Evolutionary conservation across 2,888 invertebrate genomes (phyloP), one percentile per base, ranked within the genome.

Genomic region (Hoplodrina blanda): DNA sequence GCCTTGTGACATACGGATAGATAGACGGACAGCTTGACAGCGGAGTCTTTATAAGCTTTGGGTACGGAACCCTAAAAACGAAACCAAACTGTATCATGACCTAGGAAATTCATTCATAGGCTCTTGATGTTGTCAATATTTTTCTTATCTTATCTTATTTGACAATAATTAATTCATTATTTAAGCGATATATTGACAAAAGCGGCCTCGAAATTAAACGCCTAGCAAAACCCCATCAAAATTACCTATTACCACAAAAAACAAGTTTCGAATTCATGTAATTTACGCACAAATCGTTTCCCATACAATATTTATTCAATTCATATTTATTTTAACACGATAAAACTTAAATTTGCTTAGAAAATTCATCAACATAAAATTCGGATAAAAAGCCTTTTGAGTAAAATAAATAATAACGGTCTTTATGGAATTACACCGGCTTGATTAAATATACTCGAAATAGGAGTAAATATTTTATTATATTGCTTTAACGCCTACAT

Each of bases 381-480:
- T 15, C 4, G 3, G 7, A 17, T 17, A 15, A 55, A 52, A 65
- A 44, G 37, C 37, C 56, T 61, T 62, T 59, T 5, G 33, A 59
- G 25, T 13, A 62, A 33, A 62, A 37, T 44, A 75, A 75, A 76
- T 54, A 67, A 17, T 37, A 30, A 62, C 30, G 46, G 20, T 19
- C 5, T 37, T 19, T 19, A n/a, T 37, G 25, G 33, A 61, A 76
- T 76, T 53, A 63, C 49, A 53, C n/a, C 8, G 5, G 5, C 25
- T 69, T 54, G 5, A 44, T n/a, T 52, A 76, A 63, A 78, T 56
- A 78, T 52, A 54, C 19, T 69, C 13, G n/a, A 30, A 73, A 62
- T 68, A n/a, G n/a, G n/a, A 41, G 62, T 78, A 15, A 65, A 78
- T 77, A 78, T 78, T 73, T 65, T 60, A 73, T 59, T 62, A 55